Conservation (phyloP, 2,113 vertebrate species). For the Nannospalax galili region DNA sequence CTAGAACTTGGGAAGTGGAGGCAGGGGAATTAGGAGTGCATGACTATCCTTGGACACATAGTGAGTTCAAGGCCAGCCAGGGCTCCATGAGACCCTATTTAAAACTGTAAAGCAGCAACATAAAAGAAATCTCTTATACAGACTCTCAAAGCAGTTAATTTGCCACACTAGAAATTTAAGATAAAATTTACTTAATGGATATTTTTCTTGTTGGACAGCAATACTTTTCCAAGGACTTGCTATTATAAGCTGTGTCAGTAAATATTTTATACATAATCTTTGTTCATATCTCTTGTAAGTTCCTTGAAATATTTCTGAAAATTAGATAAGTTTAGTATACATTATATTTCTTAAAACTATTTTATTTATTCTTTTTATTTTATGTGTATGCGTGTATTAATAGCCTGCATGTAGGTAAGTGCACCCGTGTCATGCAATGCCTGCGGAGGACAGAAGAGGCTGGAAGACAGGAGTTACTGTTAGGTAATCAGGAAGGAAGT, state of each 20-base stretch:
- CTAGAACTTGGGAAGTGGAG: background rate
- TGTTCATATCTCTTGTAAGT: background rate
- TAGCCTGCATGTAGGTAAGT: too few species aligned
- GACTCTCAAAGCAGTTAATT: background rate
- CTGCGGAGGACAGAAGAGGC: too few species aligned
- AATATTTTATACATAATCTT: background rate
- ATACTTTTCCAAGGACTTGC: background rate
- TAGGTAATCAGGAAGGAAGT: too few species aligned
- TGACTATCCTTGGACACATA: background rate
- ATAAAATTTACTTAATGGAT: background rate
- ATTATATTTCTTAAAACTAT: background rate
- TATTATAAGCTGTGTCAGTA: background rate
- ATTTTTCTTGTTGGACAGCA: background rate
- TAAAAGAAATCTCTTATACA: background rate
- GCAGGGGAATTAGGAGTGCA: background rate
- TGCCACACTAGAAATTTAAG: background rate
- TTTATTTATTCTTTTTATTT: too few species aligned
- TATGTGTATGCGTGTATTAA: too few species aligned
- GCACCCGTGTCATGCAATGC: too few species aligned
- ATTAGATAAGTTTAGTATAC: background rate
- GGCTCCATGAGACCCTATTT: background rate
- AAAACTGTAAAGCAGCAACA: background rate
- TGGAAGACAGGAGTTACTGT: too few species aligned
- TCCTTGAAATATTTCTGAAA: background rate
- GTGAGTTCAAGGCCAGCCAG: background rate